Conservation (phyloP, 1,140 invertebrate genomes). For the Temnothorax longispinosus region DNA sequence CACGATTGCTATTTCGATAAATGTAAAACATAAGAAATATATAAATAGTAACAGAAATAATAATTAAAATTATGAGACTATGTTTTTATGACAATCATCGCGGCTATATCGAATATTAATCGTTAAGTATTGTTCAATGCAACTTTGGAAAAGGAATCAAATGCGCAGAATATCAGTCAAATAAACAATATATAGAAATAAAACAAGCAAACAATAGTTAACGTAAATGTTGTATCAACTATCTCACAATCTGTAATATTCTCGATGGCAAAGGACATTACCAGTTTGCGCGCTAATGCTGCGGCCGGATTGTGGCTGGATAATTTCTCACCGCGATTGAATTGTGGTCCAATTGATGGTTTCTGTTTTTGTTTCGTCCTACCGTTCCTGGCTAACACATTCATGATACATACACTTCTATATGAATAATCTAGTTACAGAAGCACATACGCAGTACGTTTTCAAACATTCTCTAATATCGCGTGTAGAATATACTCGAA, state of each 20-base stretch:
- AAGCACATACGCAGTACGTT: not conserved
- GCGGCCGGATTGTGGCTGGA: not conserved
- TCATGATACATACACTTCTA: not conserved
- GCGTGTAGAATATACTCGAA: not conserved
- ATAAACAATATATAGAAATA: not conserved
- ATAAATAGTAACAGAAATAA: not conserved
- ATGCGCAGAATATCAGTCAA: not conserved
- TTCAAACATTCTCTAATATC: constrained; percentile 6
- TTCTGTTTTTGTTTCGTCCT: constrained; percentile 27
- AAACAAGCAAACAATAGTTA: not conserved
- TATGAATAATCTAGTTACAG: constrained; percentile 11
- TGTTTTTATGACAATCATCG: not conserved
- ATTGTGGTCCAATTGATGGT: constrained; percentile 6
- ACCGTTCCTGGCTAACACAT: constrained; percentile 1
- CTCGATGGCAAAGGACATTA: constrained; percentile 4
- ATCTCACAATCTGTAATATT: not conserved
- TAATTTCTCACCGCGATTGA: constrained; percentile 49
- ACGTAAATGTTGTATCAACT: not conserved
- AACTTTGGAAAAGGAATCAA: not conserved
- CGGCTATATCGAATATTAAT: not conserved
- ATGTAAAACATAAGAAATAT: not conserved
- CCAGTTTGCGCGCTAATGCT: not conserved
- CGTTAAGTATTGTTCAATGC: not conserved
- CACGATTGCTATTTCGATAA: not conserved
- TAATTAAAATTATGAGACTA: not conserved